Evolutionary conservation across 1,140 invertebrate genomes (phyloP).

Genomic region (Drosophila equinoxialis): DNA sequence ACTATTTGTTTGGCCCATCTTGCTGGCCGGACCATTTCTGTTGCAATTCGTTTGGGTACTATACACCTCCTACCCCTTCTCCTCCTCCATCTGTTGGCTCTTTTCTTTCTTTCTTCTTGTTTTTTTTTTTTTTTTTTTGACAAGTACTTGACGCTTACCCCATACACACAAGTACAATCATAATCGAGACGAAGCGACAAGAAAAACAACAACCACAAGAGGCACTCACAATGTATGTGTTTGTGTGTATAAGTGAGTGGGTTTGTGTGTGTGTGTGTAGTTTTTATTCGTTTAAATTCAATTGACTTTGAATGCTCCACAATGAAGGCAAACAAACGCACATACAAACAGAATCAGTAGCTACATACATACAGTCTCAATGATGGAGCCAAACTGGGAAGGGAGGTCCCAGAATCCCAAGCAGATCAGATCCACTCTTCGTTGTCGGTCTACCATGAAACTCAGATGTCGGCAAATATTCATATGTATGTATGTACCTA

Average conservation of each 20-base stretch:
- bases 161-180: conserved; percentile 37
- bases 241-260: neutral
- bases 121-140: conserved; percentile 32
- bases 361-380: conserved; percentile 1
- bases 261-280: neutral
- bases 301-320: conserved; percentile 80
- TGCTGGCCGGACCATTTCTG: conserved; percentile 47
- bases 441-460: conserved; percentile 54
- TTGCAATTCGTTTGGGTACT: conserved; percentile 51
- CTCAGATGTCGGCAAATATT: conserved; percentile 49
- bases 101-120: conserved; percentile 20
- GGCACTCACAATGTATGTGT: conserved; percentile 68
- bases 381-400: conserved; percentile 1
- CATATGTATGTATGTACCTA: neutral
- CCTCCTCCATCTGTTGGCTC: neutral
- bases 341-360: conserved; percentile 25
- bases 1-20: conserved; percentile 48
- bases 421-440: conserved; percentile 37
- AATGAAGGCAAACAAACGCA: conserved; percentile 69
- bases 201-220: conserved; percentile 45
- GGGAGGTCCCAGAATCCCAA: conserved; percentile 14
- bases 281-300: conserved; percentile 78
- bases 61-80: neutral
- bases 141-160: conserved; percentile 62
- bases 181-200: conserved; percentile 49